Conservation (phyloP, 2,797 vertebrate species). For the Columba guinea region DNA sequence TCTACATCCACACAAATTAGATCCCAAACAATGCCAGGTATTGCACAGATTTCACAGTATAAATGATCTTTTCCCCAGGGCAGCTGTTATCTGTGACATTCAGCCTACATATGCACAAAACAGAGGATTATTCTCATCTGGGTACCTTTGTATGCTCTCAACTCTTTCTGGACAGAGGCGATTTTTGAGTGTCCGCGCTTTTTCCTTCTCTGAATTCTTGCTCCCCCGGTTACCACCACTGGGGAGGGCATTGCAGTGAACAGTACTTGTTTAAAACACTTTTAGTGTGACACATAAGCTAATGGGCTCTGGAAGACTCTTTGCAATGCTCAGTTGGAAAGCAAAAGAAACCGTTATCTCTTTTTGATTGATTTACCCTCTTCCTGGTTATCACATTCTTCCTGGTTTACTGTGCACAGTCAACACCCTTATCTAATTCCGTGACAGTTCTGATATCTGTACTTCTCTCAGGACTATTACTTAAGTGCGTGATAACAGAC, state of each 20-base stretch:
- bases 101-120: background rate
- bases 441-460: background rate
- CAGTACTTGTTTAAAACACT: background rate
- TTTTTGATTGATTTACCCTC: background rate
- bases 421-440: background rate
- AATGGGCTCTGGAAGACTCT: background rate
- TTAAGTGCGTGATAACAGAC: background rate
- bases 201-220: background rate
- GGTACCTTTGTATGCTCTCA: background rate
- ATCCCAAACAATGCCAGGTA: background rate
- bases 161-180: background rate
- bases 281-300: background rate
- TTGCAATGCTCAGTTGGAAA: background rate
- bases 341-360: background rate
- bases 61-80: background rate
- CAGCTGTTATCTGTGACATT: background rate
- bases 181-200: background rate
- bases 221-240: background rate
- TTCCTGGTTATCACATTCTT: background rate
- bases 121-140: background rate
- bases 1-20: background rate
- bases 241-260: background rate
- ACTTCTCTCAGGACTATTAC: background rate
- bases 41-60: background rate
- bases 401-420: background rate